These are phyloP conservation scores for Nycteola revayana DNA, from an alignment of 2,888 invertebrate species.

Conservation along the genomic window DNA sequence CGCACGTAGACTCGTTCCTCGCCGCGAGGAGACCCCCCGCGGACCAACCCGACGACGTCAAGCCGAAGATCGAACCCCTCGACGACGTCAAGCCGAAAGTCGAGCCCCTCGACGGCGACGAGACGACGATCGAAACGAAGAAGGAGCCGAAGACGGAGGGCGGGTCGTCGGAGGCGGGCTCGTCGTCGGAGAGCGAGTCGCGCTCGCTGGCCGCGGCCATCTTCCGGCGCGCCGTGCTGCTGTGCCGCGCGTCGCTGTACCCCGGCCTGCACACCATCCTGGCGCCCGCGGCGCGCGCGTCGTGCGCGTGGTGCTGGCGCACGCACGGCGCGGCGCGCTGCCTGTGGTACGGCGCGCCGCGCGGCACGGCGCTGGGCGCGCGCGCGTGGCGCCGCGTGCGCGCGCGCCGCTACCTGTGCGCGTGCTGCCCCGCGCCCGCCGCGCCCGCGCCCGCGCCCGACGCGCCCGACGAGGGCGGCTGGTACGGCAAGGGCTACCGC, in stretches of 20 bases:
- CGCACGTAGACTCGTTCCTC: slow-evolving; percentile 17
- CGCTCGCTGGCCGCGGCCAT: slow-evolving; percentile 63
- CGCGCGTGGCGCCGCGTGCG: slow-evolving; percentile 56
- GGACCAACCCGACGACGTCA: slow-evolving; percentile 9
- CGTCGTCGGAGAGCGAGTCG: slow-evolving; percentile 33
- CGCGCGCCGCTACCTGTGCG: slow-evolving; percentile 84
- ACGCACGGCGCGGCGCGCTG: slow-evolving; percentile 47
- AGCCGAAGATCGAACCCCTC: not conserved
- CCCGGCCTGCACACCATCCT: slow-evolving; percentile 84
- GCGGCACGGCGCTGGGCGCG: slow-evolving; percentile 39
- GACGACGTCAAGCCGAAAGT: slow-evolving; percentile 4
- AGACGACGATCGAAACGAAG: slow-evolving; percentile 13
- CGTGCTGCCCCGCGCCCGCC: slow-evolving; percentile 78
- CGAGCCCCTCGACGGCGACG: slow-evolving; percentile 8
- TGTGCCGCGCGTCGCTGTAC: slow-evolving; percentile 75
- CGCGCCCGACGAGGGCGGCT: slow-evolving; percentile 77
- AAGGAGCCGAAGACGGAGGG: slow-evolving; percentile 18
- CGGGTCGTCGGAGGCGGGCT: slow-evolving; percentile 19
- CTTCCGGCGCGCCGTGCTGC: slow-evolving; percentile 70
- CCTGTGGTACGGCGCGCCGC: slow-evolving; percentile 80
- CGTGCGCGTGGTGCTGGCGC: slow-evolving; percentile 59
- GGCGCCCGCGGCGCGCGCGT: slow-evolving; percentile 33
- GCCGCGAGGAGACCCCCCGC: slow-evolving; percentile 5
- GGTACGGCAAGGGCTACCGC: slow-evolving; percentile 94
- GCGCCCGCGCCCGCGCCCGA: slow-evolving; percentile 48